These are phyloP conservation scores for Notodonta dromedarius DNA, from an alignment of 2,888 invertebrate genomes.

Conservation along the genomic window DNA sequence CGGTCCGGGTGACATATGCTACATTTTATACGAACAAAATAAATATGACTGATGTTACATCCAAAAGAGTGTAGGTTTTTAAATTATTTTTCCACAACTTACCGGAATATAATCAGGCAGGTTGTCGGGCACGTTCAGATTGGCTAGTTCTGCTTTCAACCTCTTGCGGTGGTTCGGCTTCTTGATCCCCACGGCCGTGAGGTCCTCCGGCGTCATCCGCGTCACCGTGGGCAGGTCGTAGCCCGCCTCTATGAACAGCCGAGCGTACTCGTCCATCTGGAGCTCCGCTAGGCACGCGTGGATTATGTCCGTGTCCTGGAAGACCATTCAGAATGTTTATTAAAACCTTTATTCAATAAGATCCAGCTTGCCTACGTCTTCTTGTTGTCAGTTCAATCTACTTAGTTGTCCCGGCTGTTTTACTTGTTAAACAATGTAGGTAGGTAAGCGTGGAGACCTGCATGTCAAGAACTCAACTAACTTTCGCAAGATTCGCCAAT, in stretches of 20 bases:
- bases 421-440: too few species aligned
- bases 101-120: conserved; percentile 97
- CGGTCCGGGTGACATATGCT: too few species aligned
- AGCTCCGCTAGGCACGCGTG: conserved; percentile 97
- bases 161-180: conserved; percentile 98
- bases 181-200: conserved; percentile 95
- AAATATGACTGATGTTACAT: too few species aligned
- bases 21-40: too few species aligned
- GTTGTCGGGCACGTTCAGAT: conserved; percentile 96
- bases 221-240: conserved; percentile 99
- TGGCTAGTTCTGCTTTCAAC: conserved; percentile 97
- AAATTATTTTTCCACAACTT: conserved; percentile 55
- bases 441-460: too few species aligned
- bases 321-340: conserved; percentile 26
- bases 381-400: too few species aligned
- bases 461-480: too few species aligned
- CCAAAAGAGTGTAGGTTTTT: too few species aligned
- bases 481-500: too few species aligned
- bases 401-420: too few species aligned
- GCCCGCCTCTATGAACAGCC: conserved; percentile 96
- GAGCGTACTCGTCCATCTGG: conserved; percentile 97
- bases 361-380: too few species aligned
- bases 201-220: conserved; percentile 99
- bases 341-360: too few species aligned
- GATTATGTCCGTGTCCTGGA: conserved; percentile 95